Base-by-base conservation (phyloP, 2,797 vertebrate genomes). In the Brotula barbata region DNA sequence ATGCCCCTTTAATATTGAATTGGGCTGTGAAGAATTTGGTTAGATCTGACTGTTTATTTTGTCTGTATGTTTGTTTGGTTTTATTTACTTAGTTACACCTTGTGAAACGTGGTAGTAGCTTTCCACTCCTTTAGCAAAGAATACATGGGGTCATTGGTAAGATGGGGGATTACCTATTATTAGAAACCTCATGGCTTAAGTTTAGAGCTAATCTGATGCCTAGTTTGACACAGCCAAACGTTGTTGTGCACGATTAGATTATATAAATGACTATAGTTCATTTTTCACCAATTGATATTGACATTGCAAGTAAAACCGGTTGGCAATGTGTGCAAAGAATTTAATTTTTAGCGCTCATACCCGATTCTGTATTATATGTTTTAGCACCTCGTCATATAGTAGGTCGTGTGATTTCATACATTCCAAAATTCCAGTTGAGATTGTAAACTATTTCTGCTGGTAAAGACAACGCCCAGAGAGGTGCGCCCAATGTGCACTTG, bases 91-190 rank as follows among this genome's bases (percentile, higher is more conserved):
- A n/a, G n/a, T n/a, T n/a, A n/a, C n/a, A n/a, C n/a, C n/a, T n/a
- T n/a, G n/a, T n/a, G n/a, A n/a, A n/a, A n/a, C n/a, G n/a, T n/a
- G n/a, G n/a, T n/a, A n/a, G n/a, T n/a, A n/a, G n/a, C n/a, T n/a
- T n/a, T n/a, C n/a, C n/a, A n/a, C n/a, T n/a, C n/a, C n/a, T n/a
- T n/a, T n/a, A n/a, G n/a, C 44, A 57, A 37, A 59, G 51, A 34
- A 14, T 11, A 39, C 31, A 58, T 25, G 11, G 31, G 31, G 2
- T 8, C 31, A 58, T 36, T 25, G 33, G 43, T 61, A 50, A 41
- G 47, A 66, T 25, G 55, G 44, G 17, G 49, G 78, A 85, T 85
- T 68, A 83, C 49, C 78, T 86, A 87, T 87, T 83, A 82, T 71
- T 84, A 86, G 83, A 65, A 58, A 34, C 64, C 63, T 41, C 23